Conservation (phyloP, 2,797 vertebrate genomes). For the Takifugu rubripes region DNA sequence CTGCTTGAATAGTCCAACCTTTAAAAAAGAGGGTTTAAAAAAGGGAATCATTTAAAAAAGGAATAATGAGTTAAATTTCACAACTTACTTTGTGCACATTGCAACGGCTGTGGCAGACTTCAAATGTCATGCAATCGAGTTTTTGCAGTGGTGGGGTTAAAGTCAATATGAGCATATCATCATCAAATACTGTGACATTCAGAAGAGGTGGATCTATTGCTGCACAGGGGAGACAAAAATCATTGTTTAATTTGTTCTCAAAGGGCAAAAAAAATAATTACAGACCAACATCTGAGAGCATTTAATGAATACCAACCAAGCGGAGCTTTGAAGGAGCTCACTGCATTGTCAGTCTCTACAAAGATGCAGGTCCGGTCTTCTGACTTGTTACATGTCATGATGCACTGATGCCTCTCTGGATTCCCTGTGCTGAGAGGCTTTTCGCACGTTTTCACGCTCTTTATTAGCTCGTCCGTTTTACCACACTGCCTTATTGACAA, state of each 20-base stretch:
- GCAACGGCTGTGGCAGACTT: conserved; percentile 32
- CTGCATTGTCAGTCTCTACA: neutral
- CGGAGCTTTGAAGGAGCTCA: neutral
- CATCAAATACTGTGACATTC: neutral
- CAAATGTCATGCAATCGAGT: fast-evolving
- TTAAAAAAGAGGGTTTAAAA: too few species aligned
- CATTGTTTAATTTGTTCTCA: too few species aligned
- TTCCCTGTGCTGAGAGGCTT: neutral
- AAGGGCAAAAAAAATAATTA: too few species aligned
- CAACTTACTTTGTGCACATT: neutral
- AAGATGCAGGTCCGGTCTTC: neutral
- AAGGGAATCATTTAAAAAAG: neutral
- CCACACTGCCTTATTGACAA: conserved; percentile 17
- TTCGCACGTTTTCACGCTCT: neutral
- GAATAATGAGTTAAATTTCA: neutral
- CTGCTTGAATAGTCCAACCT: neutral
- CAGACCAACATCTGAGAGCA: neutral
- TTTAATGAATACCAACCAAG: conserved; percentile 35
- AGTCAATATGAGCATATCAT: fast-evolving
- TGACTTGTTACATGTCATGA: fast-evolving
- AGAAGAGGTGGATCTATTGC: conserved; percentile 16
- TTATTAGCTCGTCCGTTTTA: fast-evolving
- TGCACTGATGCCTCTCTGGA: conserved; percentile 13
- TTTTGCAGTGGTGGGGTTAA: neutral
- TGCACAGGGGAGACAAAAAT: conserved; percentile 6